These are phyloP conservation scores for Sericinus montela DNA, from an alignment of 2,888 invertebrate genomes.

Conservation along the genomic window DNA sequence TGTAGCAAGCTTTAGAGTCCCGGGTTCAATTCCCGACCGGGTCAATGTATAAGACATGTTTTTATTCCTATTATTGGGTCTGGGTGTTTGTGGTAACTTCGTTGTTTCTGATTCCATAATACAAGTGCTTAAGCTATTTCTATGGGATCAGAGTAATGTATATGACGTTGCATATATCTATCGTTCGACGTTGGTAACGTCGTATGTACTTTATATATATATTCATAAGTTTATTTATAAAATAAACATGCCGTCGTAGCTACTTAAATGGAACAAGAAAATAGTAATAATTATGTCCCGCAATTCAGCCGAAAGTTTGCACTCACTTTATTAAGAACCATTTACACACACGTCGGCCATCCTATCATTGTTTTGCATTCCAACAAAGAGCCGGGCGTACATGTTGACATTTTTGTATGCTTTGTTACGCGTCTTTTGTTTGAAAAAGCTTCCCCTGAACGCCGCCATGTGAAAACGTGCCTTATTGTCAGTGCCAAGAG, in stretches of 20 bases:
- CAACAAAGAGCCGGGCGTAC: conserved; percentile 36
- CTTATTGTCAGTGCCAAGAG: conserved; percentile 37
- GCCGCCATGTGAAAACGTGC: conserved; percentile 42
- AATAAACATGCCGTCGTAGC: not conserved
- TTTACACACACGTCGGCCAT: conserved; percentile 18
- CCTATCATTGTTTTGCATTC: conserved; percentile 29
- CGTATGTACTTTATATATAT: too few relatives aligned
- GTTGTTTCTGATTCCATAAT: too few relatives aligned
- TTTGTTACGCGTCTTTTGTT: conserved; percentile 59
- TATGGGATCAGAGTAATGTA: too few relatives aligned
- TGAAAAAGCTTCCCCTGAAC: conserved; percentile 51
- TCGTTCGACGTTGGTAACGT: too few relatives aligned
- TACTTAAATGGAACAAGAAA: not conserved
- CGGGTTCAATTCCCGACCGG: too few relatives aligned
- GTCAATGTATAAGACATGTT: too few relatives aligned
- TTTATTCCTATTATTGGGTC: too few relatives aligned
- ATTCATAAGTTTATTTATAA: not conserved
- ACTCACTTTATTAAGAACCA: conserved; percentile 13
- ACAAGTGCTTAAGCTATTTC: too few relatives aligned
- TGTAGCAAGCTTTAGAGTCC: too few relatives aligned
- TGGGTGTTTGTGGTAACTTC: too few relatives aligned
- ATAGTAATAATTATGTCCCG: not conserved
- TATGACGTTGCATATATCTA: too few relatives aligned
- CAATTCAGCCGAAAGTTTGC: conserved; percentile 10
- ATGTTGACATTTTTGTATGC: conserved; percentile 68